These are phyloP conservation scores for Latrodectus geometricus DNA, from an alignment of 1,140 invertebrate species.

Conservation along the genomic window DNA sequence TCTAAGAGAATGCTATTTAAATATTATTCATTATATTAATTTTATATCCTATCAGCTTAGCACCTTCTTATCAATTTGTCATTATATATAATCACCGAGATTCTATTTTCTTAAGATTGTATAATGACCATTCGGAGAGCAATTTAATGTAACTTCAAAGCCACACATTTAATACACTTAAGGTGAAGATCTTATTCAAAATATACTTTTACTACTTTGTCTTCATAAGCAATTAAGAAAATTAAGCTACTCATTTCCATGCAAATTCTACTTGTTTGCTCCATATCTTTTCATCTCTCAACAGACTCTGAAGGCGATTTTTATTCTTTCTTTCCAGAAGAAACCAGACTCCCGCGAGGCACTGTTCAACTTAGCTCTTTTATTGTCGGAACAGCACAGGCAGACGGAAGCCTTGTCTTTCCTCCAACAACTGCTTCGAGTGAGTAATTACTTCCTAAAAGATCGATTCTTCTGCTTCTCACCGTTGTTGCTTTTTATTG, in stretches of 20 bases:
- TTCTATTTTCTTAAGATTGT: too few relatives aligned
- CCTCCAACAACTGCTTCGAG: conserved; percentile 50
- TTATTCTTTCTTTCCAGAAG: conserved; percentile 14
- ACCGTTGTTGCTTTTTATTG: conserved; percentile 21
- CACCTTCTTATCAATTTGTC: too few relatives aligned
- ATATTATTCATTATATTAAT: too few relatives aligned
- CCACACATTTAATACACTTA: background rate
- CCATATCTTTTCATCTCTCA: too few relatives aligned
- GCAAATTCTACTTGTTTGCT: background rate
- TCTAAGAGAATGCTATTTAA: too few relatives aligned
- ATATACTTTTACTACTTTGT: background rate
- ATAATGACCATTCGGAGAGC: too few relatives aligned
- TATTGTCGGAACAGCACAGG: conserved; percentile 82
- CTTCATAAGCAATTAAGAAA: background rate
- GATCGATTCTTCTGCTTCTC: conserved; percentile 26
- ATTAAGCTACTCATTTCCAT: background rate
- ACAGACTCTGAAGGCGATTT: background rate
- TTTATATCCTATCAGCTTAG: too few relatives aligned
- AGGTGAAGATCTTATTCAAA: background rate
- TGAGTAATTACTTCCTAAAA: conserved; percentile 43
- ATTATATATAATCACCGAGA: too few relatives aligned
- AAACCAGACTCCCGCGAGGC: conserved; percentile 81
- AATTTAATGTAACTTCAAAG: too few relatives aligned
- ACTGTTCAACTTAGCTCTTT: conserved; percentile 91
- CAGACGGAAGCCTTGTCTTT: conserved; percentile 50